These are phyloP conservation scores for Acanthosepion pharaonis DNA, from an alignment of 2,888 invertebrate genomes.

Conservation along the genomic window DNA sequence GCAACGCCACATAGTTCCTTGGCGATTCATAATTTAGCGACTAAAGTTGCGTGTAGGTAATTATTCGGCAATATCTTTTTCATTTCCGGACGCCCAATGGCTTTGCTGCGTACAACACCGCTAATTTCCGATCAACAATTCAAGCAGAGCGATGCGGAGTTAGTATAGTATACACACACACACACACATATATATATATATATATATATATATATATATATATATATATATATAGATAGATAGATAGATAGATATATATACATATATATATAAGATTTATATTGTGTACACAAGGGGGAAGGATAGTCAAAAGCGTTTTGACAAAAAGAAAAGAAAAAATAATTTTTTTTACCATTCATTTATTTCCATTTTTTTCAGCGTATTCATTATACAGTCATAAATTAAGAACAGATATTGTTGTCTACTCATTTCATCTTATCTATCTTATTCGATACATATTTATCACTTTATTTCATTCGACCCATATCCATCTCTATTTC, in stretches of 20 bases:
- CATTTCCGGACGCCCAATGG: not conserved
- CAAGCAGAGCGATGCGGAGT: not conserved
- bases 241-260: not conserved
- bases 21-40: not conserved
- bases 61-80: constrained; percentile 33
- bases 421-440: not conserved
- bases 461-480: no score
- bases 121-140: constrained; percentile 33
- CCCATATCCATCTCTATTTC: no score
- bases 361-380: not conserved
- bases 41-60: not conserved
- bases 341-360: not conserved
- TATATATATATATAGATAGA: not conserved
- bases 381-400: not conserved
- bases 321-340: not conserved
- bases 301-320: not conserved
- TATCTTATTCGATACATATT: not conserved
- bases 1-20: not conserved
- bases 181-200: not conserved
- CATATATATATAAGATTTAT: not conserved
- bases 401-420: not conserved
- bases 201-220: not conserved
- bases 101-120: not conserved
- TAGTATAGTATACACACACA: not conserved
- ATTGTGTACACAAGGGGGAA: not conserved